Conservation (phyloP, 2,113 vertebrate genomes). For the Oxyura jamaicensis region DNA sequence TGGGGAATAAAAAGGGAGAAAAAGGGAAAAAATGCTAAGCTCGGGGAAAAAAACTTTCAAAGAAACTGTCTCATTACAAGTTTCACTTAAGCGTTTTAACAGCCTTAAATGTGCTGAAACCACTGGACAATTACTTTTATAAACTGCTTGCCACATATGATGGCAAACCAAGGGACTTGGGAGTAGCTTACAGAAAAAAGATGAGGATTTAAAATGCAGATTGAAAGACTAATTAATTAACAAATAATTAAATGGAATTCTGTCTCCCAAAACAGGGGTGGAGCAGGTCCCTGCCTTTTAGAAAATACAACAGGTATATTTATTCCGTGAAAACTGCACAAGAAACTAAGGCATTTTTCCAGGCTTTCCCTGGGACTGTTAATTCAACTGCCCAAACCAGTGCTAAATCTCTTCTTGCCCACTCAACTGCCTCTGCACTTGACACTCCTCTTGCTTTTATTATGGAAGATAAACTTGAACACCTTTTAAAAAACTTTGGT, state of each 20-base stretch:
- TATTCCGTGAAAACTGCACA: background rate
- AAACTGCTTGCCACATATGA: background rate
- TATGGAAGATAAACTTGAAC: background rate
- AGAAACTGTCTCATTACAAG: background rate
- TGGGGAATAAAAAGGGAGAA: background rate
- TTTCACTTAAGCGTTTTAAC: background rate
- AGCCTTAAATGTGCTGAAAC: background rate
- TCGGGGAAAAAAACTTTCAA: background rate
- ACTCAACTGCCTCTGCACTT: background rate
- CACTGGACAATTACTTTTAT: background rate
- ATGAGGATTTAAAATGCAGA: background rate
- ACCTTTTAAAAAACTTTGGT: background rate
- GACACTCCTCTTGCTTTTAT: background rate
- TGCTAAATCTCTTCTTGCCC: background rate
- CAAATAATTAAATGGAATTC: background rate
- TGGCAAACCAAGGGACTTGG: background rate
- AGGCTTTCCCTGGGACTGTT: background rate
- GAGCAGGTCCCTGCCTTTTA: background rate
- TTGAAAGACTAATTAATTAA: background rate
- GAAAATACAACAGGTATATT: fast-evolving
- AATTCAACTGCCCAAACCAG: background rate
- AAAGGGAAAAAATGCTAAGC: background rate
- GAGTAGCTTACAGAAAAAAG: background rate
- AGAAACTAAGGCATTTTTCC: background rate
- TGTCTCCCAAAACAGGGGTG: background rate